Conservation (phyloP, 2,113 vertebrate genomes). For the Saimiri boliviensis region DNA sequence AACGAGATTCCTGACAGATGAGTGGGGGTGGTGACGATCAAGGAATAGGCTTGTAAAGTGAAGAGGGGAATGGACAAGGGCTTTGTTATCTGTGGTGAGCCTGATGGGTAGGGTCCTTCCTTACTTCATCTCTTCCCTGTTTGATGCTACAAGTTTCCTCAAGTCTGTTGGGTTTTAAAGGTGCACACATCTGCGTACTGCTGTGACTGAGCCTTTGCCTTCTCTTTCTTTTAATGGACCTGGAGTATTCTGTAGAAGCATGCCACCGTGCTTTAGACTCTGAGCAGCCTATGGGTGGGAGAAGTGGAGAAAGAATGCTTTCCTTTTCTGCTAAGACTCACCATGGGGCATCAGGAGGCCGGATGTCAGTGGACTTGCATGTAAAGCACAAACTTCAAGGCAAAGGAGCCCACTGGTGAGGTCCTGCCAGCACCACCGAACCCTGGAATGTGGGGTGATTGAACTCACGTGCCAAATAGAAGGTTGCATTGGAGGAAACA, state of each 20-base stretch:
- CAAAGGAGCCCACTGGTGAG: background rate
- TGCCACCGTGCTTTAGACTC: accelerated
- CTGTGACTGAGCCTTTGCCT: background rate
- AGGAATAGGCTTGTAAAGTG: background rate
- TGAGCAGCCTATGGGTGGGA: background rate
- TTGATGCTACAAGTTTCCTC: background rate
- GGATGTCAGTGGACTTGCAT: accelerated
- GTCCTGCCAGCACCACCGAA: background rate
- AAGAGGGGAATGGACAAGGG: background rate
- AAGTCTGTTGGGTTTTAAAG: background rate
- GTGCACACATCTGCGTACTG: background rate
- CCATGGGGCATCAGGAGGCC: accelerated
- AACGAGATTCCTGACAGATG: background rate
- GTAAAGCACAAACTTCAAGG: background rate
- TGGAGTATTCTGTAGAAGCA: background rate
- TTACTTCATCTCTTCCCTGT: background rate
- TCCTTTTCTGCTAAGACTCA: background rate
- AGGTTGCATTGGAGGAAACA: background rate
- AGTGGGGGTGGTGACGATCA: background rate
- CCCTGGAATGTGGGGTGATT: accelerated
- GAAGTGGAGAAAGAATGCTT: background rate
- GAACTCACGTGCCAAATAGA: background rate
- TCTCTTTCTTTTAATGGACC: background rate
- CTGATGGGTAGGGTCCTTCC: no score
- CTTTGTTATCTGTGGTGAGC: background rate